phyloP scores from a whole-genome alignment of 2,888 invertebrate species.

The Hyposoter didymator region DNA sequence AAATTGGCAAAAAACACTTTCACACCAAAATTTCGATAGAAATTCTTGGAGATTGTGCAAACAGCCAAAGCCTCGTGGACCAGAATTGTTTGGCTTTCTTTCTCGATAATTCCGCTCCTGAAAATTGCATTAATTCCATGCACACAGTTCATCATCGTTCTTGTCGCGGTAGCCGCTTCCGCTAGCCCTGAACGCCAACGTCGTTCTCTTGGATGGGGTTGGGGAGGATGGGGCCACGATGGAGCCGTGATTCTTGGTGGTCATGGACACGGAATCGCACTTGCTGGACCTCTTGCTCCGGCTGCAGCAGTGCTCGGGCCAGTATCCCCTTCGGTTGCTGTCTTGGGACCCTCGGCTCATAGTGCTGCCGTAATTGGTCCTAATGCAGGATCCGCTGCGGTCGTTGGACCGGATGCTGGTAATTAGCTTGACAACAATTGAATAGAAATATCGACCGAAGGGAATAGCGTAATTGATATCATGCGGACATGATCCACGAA shows the following conservation, averaged over 20 bases:
- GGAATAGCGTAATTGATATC: too few relatives aligned
- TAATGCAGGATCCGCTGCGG: constrained; percentile 66
- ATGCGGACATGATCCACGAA: neutral
- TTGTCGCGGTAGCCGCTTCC: constrained; percentile 70
- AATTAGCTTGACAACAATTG: constrained; percentile 14
- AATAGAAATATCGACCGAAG: neutral
- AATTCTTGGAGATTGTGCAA: neutral
- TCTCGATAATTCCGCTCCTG: neutral
- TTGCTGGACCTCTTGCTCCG: constrained; percentile 70
- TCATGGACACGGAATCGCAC: constrained; percentile 65
- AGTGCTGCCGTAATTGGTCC: constrained; percentile 70
- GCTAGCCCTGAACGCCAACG: constrained; percentile 74
- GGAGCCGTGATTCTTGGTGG: constrained; percentile 72
- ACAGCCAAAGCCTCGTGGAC: neutral
- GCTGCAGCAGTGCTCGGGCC: constrained; percentile 70
- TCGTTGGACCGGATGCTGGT: constrained; percentile 74
- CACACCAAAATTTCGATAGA: neutral
- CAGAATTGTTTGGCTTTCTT: neutral
- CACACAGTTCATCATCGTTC: constrained; percentile 70
- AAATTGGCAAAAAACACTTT: neutral
- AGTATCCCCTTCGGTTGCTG: constrained; percentile 59
- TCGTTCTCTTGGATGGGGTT: constrained; percentile 72
- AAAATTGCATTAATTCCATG: neutral
- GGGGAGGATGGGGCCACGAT: constrained; percentile 70
- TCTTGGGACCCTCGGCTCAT: constrained; percentile 64